A percentile compares a stretch with the other conserved stretches of the same genome.
These are phyloP conservation scores for Tenthredo mesomela DNA, from an alignment of 2,888 invertebrate genomes.

Conservation along the genomic window DNA sequence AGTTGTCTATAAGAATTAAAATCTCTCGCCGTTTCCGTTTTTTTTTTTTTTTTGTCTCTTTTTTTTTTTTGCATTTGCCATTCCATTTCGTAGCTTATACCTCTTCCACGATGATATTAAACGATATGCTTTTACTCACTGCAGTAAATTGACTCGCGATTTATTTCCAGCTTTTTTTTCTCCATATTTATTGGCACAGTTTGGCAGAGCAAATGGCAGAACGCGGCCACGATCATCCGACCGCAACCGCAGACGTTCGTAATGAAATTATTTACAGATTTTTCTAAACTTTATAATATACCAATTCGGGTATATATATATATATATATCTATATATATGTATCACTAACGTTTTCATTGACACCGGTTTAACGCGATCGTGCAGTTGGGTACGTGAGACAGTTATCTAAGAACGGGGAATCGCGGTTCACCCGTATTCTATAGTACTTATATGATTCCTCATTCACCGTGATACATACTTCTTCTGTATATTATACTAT, in stretches of 20 bases:
- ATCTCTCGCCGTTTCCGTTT: neutral
- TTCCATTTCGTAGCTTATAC: neutral
- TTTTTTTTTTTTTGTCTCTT: too few species aligned
- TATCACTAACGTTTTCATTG: constrained; percentile 3
- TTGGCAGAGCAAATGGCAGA: neutral
- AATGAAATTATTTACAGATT: neutral
- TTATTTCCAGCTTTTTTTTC: neutral
- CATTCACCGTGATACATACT: neutral
- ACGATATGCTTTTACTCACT: neutral
- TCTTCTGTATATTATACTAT: neutral
- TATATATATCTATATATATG: neutral
- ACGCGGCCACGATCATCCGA: neutral
- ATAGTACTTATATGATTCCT: neutral
- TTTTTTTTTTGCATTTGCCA: neutral
- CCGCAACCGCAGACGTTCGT: constrained; percentile 13
- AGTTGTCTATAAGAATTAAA: neutral
- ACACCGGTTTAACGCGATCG: constrained; percentile 1
- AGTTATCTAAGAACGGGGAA: constrained; percentile 22
- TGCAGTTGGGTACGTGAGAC: neutral
- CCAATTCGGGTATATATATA: neutral
- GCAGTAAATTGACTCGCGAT: too few species aligned
- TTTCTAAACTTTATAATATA: neutral
- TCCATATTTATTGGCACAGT: neutral
- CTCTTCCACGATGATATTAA: neutral
- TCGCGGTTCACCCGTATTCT: neutral